These are phyloP conservation scores for Peromyscus eremicus DNA, from an alignment of 2,797 vertebrate species.

Conservation along the genomic window DNA sequence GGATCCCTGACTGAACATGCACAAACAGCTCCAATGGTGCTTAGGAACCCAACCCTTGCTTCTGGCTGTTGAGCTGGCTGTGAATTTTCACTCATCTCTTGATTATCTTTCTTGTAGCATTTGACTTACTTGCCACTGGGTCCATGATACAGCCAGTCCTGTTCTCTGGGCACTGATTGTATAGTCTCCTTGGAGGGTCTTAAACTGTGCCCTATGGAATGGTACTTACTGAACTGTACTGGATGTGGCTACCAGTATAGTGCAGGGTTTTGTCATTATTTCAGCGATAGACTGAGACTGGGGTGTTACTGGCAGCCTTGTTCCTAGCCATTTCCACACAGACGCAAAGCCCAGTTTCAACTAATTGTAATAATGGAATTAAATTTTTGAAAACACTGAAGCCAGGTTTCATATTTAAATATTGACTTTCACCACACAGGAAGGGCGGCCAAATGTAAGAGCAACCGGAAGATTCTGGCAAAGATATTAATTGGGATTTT, in stretches of 20 bases:
- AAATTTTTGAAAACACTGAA: constrained; percentile 61
- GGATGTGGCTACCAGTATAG: background rate
- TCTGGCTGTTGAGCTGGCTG: constrained; percentile 64
- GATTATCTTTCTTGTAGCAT: constrained; percentile 23
- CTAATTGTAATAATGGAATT: constrained; percentile 75
- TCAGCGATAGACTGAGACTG: background rate
- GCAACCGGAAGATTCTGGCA: constrained; percentile 59
- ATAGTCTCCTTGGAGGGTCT: background rate
- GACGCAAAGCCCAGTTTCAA: constrained; percentile 48
- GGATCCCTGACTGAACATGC: constrained; percentile 59
- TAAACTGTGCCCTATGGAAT: background rate
- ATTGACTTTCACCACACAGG: constrained; percentile 57
- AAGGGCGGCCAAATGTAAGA: constrained; percentile 62
- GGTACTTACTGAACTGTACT: background rate
- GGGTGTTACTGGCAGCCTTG: background rate
- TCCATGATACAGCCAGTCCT: background rate
- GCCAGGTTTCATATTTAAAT: constrained; percentile 71
- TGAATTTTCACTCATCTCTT: background rate
- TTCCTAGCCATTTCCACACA: constrained; percentile 20
- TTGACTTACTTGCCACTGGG: constrained; percentile 3
- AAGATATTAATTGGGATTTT: constrained; percentile 70
- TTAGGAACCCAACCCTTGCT: constrained; percentile 63
- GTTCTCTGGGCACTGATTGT: constrained; percentile 13
- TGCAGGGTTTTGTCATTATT: background rate
- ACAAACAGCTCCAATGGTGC: constrained; percentile 75